These are phyloP conservation scores for Plestiodon gilberti DNA, from an alignment of 2,113 vertebrate species.

Conservation along the genomic window DNA sequence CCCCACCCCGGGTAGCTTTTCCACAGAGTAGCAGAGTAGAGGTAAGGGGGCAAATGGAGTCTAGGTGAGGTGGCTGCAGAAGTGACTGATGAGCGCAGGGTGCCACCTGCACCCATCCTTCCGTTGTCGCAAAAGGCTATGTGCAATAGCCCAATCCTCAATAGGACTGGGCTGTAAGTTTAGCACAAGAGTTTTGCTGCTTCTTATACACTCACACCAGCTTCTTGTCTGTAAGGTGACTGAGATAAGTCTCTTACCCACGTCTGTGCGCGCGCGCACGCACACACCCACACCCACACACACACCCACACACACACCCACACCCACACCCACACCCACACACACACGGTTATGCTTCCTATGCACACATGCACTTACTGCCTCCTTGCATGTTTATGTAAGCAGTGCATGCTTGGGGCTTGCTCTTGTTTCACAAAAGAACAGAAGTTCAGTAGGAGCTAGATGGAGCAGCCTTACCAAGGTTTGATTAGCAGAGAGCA, in stretches of 20 bases:
- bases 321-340: not conserved
- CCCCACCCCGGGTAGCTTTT: too few species aligned
- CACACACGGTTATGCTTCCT: not conserved
- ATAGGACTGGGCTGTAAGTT: not conserved
- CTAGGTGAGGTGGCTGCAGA: too few species aligned
- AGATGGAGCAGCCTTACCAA: constrained; percentile 76
- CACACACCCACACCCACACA: not conserved
- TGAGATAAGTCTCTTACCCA: not conserved
- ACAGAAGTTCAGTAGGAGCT: not conserved
- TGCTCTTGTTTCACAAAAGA: not conserved
- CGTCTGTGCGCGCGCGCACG: too few species aligned
- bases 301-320: not conserved
- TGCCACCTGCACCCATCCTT: too few species aligned
- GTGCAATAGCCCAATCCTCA: too few species aligned
- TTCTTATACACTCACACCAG: not conserved
- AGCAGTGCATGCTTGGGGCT: not conserved
- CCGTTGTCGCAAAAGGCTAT: too few species aligned
- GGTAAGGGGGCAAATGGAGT: too few species aligned
- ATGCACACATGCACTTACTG: not conserved
- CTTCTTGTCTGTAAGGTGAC: not conserved
- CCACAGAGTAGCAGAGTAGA: too few species aligned
- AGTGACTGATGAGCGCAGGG: too few species aligned
- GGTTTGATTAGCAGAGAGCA: constrained; percentile 95
- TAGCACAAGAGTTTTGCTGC: not conserved
- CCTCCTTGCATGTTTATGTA: not conserved